Base-by-base conservation (phyloP, 2,888 invertebrate genomes). In the Acrocyrtus sp. region DNA sequence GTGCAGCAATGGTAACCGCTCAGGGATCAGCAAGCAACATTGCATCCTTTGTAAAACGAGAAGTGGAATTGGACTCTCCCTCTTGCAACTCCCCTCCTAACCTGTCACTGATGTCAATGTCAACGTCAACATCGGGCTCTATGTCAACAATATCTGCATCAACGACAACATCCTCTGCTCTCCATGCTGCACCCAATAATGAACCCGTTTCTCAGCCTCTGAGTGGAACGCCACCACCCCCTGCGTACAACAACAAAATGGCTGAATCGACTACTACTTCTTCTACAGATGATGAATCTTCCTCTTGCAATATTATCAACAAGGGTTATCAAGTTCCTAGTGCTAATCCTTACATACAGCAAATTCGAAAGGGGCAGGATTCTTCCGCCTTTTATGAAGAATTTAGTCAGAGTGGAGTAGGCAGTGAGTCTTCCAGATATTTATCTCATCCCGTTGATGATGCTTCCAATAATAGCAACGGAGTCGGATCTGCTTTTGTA, bases 21-120 rank as follows among this genome's bases (percentile, higher is more conserved):
- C n/a, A n/a, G n/a, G n/a, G n/a, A n/a, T n/a, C n/a, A n/a, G n/a
- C n/a, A n/a, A n/a, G n/a, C n/a, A n/a, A n/a, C n/a, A n/a, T 26
- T n/a, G 3, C 48, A 34, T 10, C 26, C 19, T 39, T 62, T 62
- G 62, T 41, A 51, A 45, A 17, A 29, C 56, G 22, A 47, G 48
- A 57, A 22, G 50, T 57, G 26, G 27, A 53, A 29, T 57, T 66
- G 66, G 66, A 66, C 65, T 62, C 51, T n/a, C 34, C 47, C 50
- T 19, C 24, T 27, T 22, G 10, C 47, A 47, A 43, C 61, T 53
- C 65, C 66, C 66, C 66, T 57, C 57, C 66, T 39, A 66, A 66
- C 66, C 66, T 66, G 66, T 66, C 66, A 66, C 39, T 57, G 39
- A 66, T 66, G 65, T 57, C 65, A 74, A 74, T 65, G 69, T 63